Conservation (phyloP, 2,113 vertebrate species). For the Panthera uncia region DNA sequence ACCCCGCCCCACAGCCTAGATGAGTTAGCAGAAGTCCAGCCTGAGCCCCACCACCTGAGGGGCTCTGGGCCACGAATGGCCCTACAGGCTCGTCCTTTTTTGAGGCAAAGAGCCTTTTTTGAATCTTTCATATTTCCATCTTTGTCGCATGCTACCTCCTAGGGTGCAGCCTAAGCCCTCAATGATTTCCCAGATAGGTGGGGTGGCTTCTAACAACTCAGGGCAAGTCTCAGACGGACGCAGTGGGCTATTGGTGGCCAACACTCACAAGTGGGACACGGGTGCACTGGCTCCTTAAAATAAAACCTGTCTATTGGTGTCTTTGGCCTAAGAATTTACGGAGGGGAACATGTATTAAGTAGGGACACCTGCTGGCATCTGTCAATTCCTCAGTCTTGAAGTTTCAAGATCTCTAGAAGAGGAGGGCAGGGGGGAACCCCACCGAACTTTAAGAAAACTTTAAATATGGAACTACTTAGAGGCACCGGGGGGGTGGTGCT, state of each 20-base stretch:
- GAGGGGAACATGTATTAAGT: background rate
- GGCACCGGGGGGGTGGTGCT: too few relatives aligned
- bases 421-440: too few relatives aligned
- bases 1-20: background rate
- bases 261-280: background rate
- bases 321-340: background rate
- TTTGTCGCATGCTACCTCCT: background rate
- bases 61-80: rapidly evolving
- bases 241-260: background rate
- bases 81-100: background rate
- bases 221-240: background rate
- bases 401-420: background rate
- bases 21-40: background rate
- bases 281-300: background rate
- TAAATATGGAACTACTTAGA: background rate
- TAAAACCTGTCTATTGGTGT: background rate
- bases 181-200: background rate
- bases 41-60: background rate
- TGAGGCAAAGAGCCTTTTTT: background rate
- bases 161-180: rapidly evolving
- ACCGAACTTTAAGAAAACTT: background rate
- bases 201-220: background rate
- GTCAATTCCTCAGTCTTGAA: background rate
- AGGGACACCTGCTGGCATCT: background rate
- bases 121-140: background rate